A percentile compares a stretch with the other conserved stretches of the same genome.
phyloP scores from a whole-genome alignment of 2,888 invertebrate genomes.

The Ochropleura plecta region DNA sequence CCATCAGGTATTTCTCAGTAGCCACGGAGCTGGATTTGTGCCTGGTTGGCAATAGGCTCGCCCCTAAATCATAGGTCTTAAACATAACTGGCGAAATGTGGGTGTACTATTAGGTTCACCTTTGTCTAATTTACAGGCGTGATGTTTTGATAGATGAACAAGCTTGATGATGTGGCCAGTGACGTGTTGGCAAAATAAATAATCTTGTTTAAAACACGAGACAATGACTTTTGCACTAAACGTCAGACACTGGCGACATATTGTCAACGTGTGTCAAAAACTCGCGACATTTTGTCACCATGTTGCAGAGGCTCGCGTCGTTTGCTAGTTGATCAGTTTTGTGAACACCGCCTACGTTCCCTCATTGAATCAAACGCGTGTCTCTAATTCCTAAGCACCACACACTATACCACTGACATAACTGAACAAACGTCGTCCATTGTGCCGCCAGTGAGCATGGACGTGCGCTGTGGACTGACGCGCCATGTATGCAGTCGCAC shows the following conservation, averaged over 20 bases:
- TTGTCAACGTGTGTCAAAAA: not conserved
- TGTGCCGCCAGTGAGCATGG: not conserved
- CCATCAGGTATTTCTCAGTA: too few relatives aligned
- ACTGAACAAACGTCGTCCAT: not conserved
- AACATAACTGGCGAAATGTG: too few relatives aligned
- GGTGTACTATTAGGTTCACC: too few relatives aligned
- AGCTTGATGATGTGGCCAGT: not conserved
- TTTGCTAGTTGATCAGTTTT: not conserved
- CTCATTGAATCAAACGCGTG: not conserved
- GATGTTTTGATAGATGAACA: not conserved
- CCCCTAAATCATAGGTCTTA: too few relatives aligned
- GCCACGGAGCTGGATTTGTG: too few relatives aligned
- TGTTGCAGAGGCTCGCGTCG: not conserved
- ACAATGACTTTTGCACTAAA: not conserved
- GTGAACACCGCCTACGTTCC: not conserved
- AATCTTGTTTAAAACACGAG: not conserved
- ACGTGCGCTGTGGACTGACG: not conserved
- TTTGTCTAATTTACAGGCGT: too few relatives aligned
- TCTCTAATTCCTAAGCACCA: not conserved
- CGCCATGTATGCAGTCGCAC: not conserved
- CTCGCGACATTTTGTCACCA: not conserved
- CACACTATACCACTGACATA: not conserved
- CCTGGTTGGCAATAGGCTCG: too few relatives aligned
- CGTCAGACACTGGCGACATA: not conserved
- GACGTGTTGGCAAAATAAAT: not conserved